phyloP scores from a whole-genome alignment of 2,113 vertebrate genomes.

The Emydura subglobosa region DNA sequence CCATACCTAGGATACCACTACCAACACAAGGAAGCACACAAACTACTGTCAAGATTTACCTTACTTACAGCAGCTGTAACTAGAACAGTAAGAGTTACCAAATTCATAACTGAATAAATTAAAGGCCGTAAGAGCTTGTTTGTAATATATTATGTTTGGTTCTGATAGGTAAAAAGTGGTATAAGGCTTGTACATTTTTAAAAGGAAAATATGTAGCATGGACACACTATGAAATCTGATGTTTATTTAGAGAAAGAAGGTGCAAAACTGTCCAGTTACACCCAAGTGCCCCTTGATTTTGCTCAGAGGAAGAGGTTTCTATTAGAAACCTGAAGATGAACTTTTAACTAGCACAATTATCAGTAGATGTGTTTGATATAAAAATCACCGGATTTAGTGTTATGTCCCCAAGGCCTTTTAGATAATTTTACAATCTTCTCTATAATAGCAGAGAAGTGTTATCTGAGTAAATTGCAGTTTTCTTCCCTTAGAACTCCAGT shows the following conservation, averaged over 20 bases:
- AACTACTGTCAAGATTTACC: neutral
- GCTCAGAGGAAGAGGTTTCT: neutral
- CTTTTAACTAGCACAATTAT: neutral
- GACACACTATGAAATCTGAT: neutral
- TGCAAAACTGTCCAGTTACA: neutral
- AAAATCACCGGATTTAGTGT: neutral
- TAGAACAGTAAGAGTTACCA: neutral
- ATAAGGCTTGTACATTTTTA: neutral
- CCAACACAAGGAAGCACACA: conserved; percentile 10
- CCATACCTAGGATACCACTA: neutral
- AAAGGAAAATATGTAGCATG: neutral
- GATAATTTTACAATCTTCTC: no score
- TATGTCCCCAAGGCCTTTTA: no score
- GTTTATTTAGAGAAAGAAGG: no score
- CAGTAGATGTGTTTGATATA: neutral
- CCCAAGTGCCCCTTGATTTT: neutral
- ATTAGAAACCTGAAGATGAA: neutral
- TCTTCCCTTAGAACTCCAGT: no score
- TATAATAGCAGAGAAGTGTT: no score
- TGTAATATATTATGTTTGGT: neutral
- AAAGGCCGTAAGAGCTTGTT: neutral
- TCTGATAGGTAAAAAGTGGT: neutral
- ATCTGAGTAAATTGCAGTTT: no score
- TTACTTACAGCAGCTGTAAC: neutral
- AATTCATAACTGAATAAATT: neutral